Conservation (phyloP, 2,888 invertebrate genomes). For the Siphlonurus alternatus region DNA sequence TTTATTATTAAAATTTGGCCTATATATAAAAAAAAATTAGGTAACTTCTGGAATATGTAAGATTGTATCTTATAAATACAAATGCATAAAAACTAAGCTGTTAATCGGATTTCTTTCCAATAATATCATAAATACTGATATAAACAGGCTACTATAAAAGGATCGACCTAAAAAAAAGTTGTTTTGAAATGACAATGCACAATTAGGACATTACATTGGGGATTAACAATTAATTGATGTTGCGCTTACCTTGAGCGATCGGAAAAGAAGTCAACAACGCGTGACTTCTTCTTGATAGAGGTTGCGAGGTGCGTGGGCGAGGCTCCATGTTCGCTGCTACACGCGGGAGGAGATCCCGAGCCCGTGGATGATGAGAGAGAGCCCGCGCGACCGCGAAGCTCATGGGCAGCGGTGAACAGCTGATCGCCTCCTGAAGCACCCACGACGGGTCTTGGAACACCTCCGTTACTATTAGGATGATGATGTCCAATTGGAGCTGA, state of each 20-base stretch:
- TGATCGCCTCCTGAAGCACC: slow-evolving; percentile 10
- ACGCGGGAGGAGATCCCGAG: slow-evolving; percentile 62
- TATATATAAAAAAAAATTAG: no score
- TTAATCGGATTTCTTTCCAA: no score
- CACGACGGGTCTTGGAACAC: slow-evolving; percentile 9
- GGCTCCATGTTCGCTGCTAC: slow-evolving; percentile 51
- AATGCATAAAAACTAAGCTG: no score
- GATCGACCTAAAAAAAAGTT: no score
- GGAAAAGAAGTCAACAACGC: slow-evolving; percentile 56
- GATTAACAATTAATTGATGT: neutral
- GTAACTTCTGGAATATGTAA: no score
- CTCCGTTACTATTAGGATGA: slow-evolving; percentile 21
- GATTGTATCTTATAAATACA: no score
- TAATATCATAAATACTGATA: no score
- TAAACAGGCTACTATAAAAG: no score
- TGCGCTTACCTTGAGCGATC: slow-evolving; percentile 60
- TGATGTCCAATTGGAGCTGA: slow-evolving; percentile 27
- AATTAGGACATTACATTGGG: no score
- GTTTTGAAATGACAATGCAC: no score
- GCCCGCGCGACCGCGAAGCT: slow-evolving; percentile 48
- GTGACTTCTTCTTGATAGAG: slow-evolving; percentile 47
- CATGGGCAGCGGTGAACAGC: slow-evolving; percentile 22
- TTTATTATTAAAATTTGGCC: no score
- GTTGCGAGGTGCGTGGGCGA: slow-evolving; percentile 48
- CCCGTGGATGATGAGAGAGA: slow-evolving; percentile 61